Percentiles rank a stretch among this genome's conserved stretches.
Evolutionary conservation across 2,113 vertebrate genomes (phyloP).

Genomic region (Gavia stellata): DNA sequence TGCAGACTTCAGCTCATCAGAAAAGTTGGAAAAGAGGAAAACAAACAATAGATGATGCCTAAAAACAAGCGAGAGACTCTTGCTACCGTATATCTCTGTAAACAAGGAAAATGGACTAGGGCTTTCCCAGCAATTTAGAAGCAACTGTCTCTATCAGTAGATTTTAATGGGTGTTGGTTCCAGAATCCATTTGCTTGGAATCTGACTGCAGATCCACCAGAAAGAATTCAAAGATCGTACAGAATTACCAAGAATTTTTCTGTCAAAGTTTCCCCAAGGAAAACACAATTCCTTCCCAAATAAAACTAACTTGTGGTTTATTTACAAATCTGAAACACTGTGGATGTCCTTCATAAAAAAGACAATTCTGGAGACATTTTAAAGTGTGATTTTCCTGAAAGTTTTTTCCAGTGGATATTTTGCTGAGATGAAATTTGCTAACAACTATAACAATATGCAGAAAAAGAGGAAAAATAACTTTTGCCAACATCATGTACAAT

Average conservation of each 20-base stretch:
- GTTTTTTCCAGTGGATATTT: constrained; percentile 22
- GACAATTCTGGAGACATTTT: neutral
- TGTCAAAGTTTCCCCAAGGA: neutral
- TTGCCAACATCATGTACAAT: neutral
- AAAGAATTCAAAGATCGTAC: neutral
- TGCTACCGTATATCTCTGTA: neutral
- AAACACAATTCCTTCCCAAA: neutral
- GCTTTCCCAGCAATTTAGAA: neutral
- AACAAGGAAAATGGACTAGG: neutral
- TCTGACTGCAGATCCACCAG: neutral
- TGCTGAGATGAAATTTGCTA: constrained; percentile 31
- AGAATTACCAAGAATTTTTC: neutral
- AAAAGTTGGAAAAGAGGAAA: neutral
- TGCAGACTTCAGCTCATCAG: neutral
- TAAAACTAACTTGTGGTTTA: neutral
- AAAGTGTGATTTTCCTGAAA: neutral
- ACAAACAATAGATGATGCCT: neutral
- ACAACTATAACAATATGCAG: neutral
- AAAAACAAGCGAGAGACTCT: neutral
- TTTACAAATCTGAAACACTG: neutral
- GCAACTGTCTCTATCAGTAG: neutral
- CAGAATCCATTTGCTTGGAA: neutral
- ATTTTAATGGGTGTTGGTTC: neutral
- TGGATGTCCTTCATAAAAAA: neutral
- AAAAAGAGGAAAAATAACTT: constrained; percentile 28